Evolutionary conservation across 2,797 vertebrate species (phyloP).

Genomic region (Xiphorhynchus erythropygius): DNA sequence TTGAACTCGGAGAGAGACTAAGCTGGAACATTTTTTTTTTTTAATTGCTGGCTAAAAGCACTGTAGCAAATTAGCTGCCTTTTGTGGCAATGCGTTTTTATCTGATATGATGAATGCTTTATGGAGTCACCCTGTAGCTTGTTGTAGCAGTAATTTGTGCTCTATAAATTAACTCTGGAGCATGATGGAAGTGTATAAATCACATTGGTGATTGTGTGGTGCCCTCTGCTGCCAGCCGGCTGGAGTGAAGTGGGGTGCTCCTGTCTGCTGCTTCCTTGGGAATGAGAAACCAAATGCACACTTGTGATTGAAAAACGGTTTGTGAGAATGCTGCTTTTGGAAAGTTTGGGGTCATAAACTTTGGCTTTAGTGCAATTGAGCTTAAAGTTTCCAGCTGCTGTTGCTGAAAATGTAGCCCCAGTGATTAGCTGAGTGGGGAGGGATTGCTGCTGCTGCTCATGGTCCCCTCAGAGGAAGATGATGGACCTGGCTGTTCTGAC

Average conservation of each 20-base stretch:
- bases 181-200: slow-evolving; percentile 57
- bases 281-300: not conserved
- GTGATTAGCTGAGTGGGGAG: not conserved
- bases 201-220: slow-evolving; percentile 67
- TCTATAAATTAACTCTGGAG: slow-evolving; percentile 33
- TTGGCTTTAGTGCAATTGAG: not conserved
- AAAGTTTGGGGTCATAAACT: not conserved
- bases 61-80: slow-evolving; percentile 1
- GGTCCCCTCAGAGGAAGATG: not conserved
- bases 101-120: slow-evolving; percentile 45
- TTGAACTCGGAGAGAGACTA: not conserved
- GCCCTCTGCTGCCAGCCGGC: slow-evolving; percentile 71
- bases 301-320: not conserved
- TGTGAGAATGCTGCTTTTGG: not conserved
- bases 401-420: not conserved
- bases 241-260: slow-evolving; percentile 31
- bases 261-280: not conserved
- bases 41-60: not conserved
- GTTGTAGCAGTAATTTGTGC: slow-evolving; percentile 58
- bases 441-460: accelerated
- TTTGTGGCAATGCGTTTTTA: not conserved
- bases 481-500: not conserved
- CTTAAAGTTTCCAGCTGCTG: not conserved
- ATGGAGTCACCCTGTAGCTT: slow-evolving; percentile 43
- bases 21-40: not conserved